These are phyloP conservation scores for Ploceus nigricollis DNA, from an alignment of 2,113 vertebrate genomes.

Conservation along the genomic window DNA sequence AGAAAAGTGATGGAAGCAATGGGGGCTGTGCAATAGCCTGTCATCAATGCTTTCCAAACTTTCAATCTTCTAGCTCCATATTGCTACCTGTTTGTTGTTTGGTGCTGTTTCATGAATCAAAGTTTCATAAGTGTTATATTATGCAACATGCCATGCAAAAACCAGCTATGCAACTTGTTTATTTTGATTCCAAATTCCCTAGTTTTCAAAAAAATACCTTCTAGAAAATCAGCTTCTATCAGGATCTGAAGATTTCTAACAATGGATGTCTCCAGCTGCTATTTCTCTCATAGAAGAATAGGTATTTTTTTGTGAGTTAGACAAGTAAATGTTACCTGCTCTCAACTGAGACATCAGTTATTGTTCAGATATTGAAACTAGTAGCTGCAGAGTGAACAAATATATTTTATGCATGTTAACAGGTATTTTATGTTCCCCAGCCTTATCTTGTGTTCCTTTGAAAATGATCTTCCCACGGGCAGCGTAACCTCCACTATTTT, in stretches of 20 bases:
- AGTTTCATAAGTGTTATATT: neutral
- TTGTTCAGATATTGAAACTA: neutral
- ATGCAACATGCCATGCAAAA: neutral
- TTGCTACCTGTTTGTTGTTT: neutral
- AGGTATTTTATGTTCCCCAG: neutral
- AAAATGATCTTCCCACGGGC: neutral
- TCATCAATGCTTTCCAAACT: neutral
- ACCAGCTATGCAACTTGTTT: neutral
- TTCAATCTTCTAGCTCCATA: neutral
- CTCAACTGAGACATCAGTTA: slow-evolving; percentile 17
- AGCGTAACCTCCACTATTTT: neutral
- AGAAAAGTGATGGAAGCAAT: neutral
- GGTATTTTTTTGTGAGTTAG: neutral
- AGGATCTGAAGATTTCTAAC: slow-evolving; percentile 5
- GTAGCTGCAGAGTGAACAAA: neutral
- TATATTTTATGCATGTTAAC: neutral
- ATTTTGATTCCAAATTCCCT: slow-evolving; percentile 18
- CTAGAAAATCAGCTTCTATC: neutral
- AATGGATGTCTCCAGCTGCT: neutral
- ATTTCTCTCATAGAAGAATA: neutral
- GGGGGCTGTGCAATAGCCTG: neutral
- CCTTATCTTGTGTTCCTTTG: neutral
- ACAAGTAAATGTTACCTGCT: neutral
- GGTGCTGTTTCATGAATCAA: neutral
- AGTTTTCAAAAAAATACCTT: slow-evolving; percentile 4